Base-by-base conservation (phyloP, 1,140 invertebrate species). In the Ericerus pela region DNA sequence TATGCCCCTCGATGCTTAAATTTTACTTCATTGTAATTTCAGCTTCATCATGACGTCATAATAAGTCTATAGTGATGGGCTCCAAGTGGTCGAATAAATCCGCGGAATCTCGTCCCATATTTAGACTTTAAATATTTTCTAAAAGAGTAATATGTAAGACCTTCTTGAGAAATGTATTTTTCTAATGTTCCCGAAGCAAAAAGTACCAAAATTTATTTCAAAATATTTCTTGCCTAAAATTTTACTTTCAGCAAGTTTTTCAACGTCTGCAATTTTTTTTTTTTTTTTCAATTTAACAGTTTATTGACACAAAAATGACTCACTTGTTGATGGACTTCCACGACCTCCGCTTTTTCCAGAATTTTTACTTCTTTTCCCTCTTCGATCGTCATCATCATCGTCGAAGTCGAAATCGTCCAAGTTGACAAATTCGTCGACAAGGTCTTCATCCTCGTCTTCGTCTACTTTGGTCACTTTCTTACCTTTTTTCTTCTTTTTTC, bases 401-500 rank as follows among this genome's bases (percentile, higher is more conserved):
- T 24, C 26, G 16, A 24, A 18, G 20, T 47, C 41, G 20, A 24
- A 47, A 47, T 14, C 20, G 4, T 47, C 41, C 8, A 24, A 2
- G 16, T 24, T 47, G 4, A 4, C 22, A 47, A 6, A 12, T 24
- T 8, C 16, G 22, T 47, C 41, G 41, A 10, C 41, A 5, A 14
- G 10, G 10, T 47, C 41, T 10, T 47, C 41, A 14, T 47, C 41
- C 12, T 47, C 41, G 3, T 47, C 41, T 47, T 20, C 20, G 22
- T 47, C 26, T 10, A 24, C 26, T 5, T 38, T 18, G n/a, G n/a
- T 38, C 4, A 24, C 10, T 47, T 47, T 47, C 26, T 47, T 47
- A 47, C 41, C 18, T 47, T 47, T 47, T 22, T 47, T 47, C 14
- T 47, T 47, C 16, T 47, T 47, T 14, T 47, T 47, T 3, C 41